Conservation (phyloP, 2,113 vertebrate genomes). For the Elephas maximus region DNA sequence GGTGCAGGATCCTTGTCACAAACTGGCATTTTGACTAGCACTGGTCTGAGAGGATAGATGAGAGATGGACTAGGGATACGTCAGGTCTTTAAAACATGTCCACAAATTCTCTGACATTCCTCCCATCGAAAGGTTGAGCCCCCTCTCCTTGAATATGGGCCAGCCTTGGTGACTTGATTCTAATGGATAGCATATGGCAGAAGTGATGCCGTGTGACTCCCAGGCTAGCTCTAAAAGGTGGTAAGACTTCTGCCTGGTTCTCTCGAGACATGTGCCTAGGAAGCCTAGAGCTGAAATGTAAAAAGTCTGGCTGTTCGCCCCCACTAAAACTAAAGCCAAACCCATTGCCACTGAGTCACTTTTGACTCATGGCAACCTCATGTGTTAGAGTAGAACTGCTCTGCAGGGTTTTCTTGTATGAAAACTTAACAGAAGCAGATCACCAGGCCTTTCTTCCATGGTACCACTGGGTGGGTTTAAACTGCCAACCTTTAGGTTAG, state of each 20-base stretch:
- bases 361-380: too few species aligned
- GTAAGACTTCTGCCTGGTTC: neutral
- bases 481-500: too few species aligned
- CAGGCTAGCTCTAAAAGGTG: neutral
- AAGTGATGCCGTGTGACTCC: fast-evolving
- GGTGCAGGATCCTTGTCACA: neutral
- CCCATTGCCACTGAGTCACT: too few species aligned
- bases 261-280: too few species aligned
- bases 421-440: too few species aligned
- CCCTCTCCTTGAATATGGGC: too few species aligned
- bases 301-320: neutral
- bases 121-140: neutral
- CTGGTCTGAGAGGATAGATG: neutral
- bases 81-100: neutral
- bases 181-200: fast-evolving
- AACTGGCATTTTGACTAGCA: neutral
- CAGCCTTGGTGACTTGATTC: neutral
- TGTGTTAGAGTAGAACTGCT: too few species aligned
- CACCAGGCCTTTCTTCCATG: too few species aligned
- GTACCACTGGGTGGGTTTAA: too few species aligned
- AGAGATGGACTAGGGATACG: neutral
- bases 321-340: neutral
- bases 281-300: fast-evolving
- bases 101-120: neutral
- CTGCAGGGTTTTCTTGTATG: too few species aligned